Evolutionary conservation across 2,797 vertebrate genomes (phyloP), one percentile per base, ranked within the genome.

Genomic region (Myoxocephalus aenaeus): DNA sequence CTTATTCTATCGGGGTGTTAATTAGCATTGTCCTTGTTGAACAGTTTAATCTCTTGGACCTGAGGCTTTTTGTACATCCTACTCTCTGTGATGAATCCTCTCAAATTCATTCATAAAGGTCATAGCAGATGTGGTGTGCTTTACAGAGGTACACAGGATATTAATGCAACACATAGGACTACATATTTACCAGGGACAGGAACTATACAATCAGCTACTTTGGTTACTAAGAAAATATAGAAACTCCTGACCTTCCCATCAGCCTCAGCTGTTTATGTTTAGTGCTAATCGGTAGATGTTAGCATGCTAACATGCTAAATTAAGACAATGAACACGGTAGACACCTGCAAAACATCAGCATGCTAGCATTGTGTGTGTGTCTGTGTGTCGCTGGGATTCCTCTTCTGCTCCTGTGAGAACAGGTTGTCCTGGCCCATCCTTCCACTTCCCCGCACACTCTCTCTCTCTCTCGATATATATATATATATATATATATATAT

Each of bases 371-470:
- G 22, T 54, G 12, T 53, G n/a, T 53, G n/a, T 53, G 51, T 53
- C 22, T 25, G 51, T 53, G 51, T 53, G n/a, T 25, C 22, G 10
- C 38, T 4, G 34, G 54, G 63, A 82, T 81, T 73, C 84, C 65
- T 80, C 73, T 32, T 68, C 64, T 70, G 56, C 56, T 65, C 36
- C 18, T 51, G 56, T 67, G 18, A 77, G 85, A 90, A 91, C 87
- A 90, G 59, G 6, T 68, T 86, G 87, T 90, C 53, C 80, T 48
- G 62, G 46, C 7, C 64, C 75, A 64, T 75, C 65, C 44, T 72
- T 84, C 72, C 72, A 51, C 59, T 61, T 75, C 68, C 57, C 56
- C 32, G 80, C 29, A 73, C 70, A 44, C 44, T 44, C 70, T 64
- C 25, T 73, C 13, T 70, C 5, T n/a, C n/a, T n/a, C n/a, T n/a